These are phyloP conservation scores for Trichonephila inaurata DNA, from an alignment of 1,140 invertebrate species.

Conservation along the genomic window DNA sequence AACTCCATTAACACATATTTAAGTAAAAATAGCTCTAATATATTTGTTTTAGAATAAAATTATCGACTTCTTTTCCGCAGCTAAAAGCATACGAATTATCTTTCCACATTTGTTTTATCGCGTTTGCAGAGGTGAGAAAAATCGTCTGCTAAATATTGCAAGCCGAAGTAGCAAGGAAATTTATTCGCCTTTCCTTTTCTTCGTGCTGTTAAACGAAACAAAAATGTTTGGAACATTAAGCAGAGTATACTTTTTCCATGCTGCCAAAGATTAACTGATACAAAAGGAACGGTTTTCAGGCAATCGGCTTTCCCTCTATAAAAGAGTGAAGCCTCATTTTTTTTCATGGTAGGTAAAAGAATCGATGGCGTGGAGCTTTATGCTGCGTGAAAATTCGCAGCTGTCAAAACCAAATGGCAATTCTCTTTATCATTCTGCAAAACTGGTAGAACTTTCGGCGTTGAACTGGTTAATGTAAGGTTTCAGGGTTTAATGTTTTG, in stretches of 20 bases:
- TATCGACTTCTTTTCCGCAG: too few relatives aligned
- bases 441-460: background rate
- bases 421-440: conserved; percentile 9
- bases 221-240: conserved; percentile 35
- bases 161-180: background rate
- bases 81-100: background rate
- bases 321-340: background rate
- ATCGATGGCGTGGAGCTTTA: conserved; percentile 7
- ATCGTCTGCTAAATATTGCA: background rate
- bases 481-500: conserved; percentile 1
- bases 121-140: background rate
- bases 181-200: background rate
- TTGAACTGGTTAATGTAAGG: conserved; percentile 25
- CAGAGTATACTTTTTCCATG: background rate
- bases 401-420: conserved; percentile 50
- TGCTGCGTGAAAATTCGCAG: conserved; percentile 41
- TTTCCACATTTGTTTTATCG: background rate
- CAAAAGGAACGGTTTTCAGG: background rate
- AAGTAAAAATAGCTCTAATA: too few relatives aligned
- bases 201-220: background rate
- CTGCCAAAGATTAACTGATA: conserved; percentile 29
- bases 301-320: background rate
- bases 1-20: too few relatives aligned
- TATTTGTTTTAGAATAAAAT: too few relatives aligned
- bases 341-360: background rate